A percentile compares a stretch with the other conserved stretches of the same genome.
Evolutionary conservation across 1,140 invertebrate species (phyloP).

Genomic region (Drosophila nigromelanica): DNA sequence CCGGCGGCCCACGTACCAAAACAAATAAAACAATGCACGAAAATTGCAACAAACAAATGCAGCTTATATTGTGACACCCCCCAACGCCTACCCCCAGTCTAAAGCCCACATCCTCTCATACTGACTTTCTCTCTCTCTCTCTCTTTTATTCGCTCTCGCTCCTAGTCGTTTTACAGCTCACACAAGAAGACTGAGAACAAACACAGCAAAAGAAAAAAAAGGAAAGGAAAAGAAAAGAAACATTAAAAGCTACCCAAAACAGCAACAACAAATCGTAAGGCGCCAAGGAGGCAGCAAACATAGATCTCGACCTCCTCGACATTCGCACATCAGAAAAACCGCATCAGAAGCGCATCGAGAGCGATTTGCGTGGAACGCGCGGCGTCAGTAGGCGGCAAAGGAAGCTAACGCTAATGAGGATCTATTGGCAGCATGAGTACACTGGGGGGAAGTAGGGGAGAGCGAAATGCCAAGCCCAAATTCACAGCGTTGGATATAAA

Average conservation of each 20-base stretch:
- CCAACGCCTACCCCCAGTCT: not conserved
- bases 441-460: constrained; percentile 94
- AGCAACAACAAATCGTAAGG: constrained; percentile 12
- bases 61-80: constrained; percentile 21
- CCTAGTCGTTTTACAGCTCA: constrained; percentile 44
- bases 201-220: constrained; percentile 20
- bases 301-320: constrained; percentile 14
- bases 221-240: not conserved
- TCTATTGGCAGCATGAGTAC: constrained; percentile 92
- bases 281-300: constrained; percentile 22
- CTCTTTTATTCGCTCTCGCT: constrained; percentile 1
- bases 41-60: constrained; percentile 64
- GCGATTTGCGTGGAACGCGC: constrained; percentile 65
- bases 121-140: constrained; percentile 11
- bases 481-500: constrained; percentile 98
- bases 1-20: constrained; percentile 54
- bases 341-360: constrained; percentile 16
- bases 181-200: constrained; percentile 48
- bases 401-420: constrained; percentile 84
- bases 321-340: not conserved
- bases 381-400: constrained; percentile 74
- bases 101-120: constrained; percentile 5
- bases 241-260: constrained; percentile 3
- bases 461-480: constrained; percentile 90
- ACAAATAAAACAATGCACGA: constrained; percentile 54